These are phyloP conservation scores for Eretmochelys imbricata DNA, from an alignment of 2,113 vertebrate species.

Conservation along the genomic window DNA sequence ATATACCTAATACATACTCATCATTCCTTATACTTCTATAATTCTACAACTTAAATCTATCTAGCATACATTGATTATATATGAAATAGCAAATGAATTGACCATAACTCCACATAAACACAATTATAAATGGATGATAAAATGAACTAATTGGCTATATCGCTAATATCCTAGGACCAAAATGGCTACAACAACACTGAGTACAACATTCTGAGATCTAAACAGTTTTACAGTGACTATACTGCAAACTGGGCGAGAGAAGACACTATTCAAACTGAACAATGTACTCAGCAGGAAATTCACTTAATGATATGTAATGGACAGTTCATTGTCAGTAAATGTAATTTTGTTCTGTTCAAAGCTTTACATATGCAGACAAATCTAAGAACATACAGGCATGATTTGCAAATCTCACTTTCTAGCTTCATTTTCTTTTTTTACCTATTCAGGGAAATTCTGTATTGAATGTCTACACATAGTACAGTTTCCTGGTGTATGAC, in stretches of 20 bases:
- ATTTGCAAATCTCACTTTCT: neutral
- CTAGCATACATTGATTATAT: neutral
- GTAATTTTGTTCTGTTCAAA: slow-evolving; percentile 56
- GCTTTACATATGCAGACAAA: slow-evolving; percentile 18
- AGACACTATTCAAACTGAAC: neutral
- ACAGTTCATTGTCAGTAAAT: slow-evolving; percentile 59
- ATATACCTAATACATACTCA: neutral
- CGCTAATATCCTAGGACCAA: neutral
- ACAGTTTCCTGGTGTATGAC: neutral
- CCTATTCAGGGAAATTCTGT: neutral
- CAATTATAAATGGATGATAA: neutral
- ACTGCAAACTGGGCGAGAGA: neutral
- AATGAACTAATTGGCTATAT: neutral
- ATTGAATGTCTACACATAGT: neutral
- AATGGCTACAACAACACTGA: neutral
- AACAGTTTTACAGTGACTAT: slow-evolving; percentile 49
- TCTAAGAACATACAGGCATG: slow-evolving; percentile 13
- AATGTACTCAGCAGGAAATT: slow-evolving; percentile 48
- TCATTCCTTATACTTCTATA: neutral
- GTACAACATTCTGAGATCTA: neutral
- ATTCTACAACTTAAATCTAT: neutral
- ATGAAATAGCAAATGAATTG: neutral
- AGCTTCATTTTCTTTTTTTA: slow-evolving; percentile 2
- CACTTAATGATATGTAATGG: slow-evolving; percentile 57
- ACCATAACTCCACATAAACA: neutral